A percentile compares a stretch with the other conserved stretches of the same genome.
Evolutionary conservation across 1,140 invertebrate genomes (phyloP).

Genomic region (Arion vulgaris): DNA sequence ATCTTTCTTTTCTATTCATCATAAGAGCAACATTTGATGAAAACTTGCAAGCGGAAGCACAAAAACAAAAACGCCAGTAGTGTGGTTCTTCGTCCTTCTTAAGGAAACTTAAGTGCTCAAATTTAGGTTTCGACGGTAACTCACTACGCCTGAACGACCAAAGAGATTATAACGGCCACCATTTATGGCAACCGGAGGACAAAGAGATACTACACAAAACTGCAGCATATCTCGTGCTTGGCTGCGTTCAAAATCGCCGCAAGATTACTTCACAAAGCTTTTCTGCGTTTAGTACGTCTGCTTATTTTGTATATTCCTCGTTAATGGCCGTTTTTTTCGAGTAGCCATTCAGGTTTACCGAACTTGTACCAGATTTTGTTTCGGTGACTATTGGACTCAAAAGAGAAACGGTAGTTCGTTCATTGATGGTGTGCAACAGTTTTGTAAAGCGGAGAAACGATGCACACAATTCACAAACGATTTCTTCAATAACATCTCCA

Average conservation of each 20-base stretch:
- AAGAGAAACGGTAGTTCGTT: not conserved
- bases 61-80: not conserved
- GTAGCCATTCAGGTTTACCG: not conserved
- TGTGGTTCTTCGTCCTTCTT: not conserved
- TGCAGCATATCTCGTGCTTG: not conserved
- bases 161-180: not conserved
- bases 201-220: not conserved
- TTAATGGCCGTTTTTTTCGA: not conserved
- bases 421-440: not conserved
- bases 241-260: conserved; percentile 6
- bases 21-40: not conserved
- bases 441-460: not conserved
- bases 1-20: not conserved
- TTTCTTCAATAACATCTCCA: not conserved
- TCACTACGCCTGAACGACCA: not conserved
- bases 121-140: not conserved
- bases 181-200: not conserved
- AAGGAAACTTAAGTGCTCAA: not conserved
- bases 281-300: not conserved
- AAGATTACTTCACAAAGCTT: not conserved
- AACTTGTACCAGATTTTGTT: not conserved
- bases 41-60: not conserved
- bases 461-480: not conserved
- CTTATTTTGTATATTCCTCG: not conserved
- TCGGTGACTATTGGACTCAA: not conserved